A percentile compares a stretch with the other conserved stretches of the same genome.
These are phyloP conservation scores for Pristionchus japonicus DNA, from an alignment of 2,888 invertebrate species.

Conservation along the genomic window DNA sequence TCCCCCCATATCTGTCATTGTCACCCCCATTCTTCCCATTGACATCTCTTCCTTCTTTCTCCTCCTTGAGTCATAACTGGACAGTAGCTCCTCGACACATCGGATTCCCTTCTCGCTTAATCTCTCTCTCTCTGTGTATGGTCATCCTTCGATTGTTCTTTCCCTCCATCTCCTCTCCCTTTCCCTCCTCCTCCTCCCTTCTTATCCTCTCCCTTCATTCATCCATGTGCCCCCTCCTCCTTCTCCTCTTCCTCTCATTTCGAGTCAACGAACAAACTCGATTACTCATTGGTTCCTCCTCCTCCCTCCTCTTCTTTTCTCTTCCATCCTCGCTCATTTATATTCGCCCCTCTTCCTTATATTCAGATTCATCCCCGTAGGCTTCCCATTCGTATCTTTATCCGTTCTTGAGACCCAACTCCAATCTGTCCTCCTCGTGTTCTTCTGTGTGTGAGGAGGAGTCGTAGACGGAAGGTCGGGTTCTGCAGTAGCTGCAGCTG, in stretches of 20 bases:
- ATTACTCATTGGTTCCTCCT: conserved; percentile 33
- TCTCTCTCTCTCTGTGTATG: not conserved
- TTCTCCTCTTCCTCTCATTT: conserved; percentile 32
- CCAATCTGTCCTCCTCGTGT: not conserved
- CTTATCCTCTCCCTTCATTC: not conserved
- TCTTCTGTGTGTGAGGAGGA: not conserved
- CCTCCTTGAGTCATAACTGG: not conserved
- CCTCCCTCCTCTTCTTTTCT: not conserved
- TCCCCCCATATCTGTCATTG: not conserved
- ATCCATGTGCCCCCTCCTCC: not conserved
- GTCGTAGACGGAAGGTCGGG: not conserved
- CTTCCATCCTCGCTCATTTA: conserved; percentile 28
- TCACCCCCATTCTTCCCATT: conserved; percentile 6
- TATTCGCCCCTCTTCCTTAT: conserved; percentile 19
- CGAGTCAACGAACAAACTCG: conserved; percentile 42
- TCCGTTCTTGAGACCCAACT: not conserved
- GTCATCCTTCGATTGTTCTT: conserved; percentile 16
- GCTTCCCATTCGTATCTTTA: not conserved
- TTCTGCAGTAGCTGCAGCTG: not conserved
- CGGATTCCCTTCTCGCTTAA: not conserved
- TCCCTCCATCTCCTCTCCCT: conserved; percentile 14
- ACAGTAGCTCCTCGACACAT: conserved; percentile 29
- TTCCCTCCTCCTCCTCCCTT: not conserved
- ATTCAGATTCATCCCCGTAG: conserved; percentile 27
- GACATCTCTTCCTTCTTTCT: not conserved